phyloP scores from a whole-genome alignment of 2,797 vertebrate species.

The Onychomys arenicola region DNA sequence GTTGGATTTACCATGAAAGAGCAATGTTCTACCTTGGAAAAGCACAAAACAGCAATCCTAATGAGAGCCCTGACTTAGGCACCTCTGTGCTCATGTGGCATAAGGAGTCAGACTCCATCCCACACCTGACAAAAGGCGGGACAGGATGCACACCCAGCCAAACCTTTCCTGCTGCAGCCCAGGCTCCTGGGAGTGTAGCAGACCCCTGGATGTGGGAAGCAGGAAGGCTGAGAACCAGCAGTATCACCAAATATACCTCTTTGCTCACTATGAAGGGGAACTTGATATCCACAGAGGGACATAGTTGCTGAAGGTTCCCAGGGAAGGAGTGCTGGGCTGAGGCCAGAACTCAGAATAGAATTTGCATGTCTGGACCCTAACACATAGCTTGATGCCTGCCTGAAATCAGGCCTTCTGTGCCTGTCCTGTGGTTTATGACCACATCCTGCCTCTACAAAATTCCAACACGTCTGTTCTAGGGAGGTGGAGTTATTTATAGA shows the following conservation, averaged over 20 bases:
- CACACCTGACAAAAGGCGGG: neutral
- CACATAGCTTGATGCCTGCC: neutral
- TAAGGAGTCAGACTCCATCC: neutral
- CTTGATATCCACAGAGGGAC: neutral
- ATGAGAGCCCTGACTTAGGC: fast-evolving
- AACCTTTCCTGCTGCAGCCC: neutral
- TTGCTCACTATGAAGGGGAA: neutral
- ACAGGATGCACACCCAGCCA: neutral
- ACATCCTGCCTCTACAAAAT: neutral
- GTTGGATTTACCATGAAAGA: neutral
- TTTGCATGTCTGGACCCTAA: neutral
- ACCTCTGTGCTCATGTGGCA: neutral
- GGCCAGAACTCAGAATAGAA: neutral
- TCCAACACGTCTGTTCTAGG: neutral
- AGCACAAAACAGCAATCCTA: neutral
- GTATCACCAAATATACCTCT: fast-evolving
- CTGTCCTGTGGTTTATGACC: neutral
- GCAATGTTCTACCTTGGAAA: neutral
- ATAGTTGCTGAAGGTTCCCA: neutral
- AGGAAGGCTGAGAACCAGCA: neutral
- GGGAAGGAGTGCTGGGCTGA: neutral
- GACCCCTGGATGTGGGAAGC: neutral
- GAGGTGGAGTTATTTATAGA: neutral
- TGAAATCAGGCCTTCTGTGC: neutral
- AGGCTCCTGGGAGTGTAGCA: neutral